Evolutionary conservation across 1,140 invertebrate genomes (phyloP).

Genomic region (Drosophila carrolli): DNA sequence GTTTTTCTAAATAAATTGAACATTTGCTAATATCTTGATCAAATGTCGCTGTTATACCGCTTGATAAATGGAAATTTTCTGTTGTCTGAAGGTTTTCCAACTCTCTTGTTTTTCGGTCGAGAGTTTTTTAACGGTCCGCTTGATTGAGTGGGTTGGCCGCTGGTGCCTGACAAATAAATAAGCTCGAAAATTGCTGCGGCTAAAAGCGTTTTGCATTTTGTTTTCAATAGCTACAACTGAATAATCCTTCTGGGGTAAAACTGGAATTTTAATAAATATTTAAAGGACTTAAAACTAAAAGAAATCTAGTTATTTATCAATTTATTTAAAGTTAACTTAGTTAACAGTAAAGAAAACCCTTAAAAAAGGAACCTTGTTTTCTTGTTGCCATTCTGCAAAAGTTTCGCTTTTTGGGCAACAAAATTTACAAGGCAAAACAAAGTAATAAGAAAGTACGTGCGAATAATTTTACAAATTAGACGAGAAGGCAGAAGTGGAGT

Average conservation of each 20-base stretch:
- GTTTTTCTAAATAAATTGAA: conserved; percentile 75
- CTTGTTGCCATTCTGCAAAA: conserved; percentile 18
- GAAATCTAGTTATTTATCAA: no score
- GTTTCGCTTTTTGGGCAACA: conserved; percentile 28
- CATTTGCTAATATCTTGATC: conserved; percentile 76
- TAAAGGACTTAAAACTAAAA: no score
- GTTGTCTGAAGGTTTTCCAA: conserved; percentile 33
- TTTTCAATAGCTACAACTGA: neutral
- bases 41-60: conserved; percentile 57
- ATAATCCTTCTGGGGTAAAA: neutral
- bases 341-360: no score
- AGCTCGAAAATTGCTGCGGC: conserved; percentile 3
- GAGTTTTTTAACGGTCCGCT: conserved; percentile 22
- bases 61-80: conserved; percentile 64
- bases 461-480: conserved; percentile 74
- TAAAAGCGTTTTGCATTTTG: neutral
- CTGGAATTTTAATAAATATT: neutral
- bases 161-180: conserved; percentile 24
- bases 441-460: conserved; percentile 76
- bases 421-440: conserved; percentile 60
- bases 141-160: conserved; percentile 19
- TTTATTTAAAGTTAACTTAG: no score
- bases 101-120: conserved; percentile 26
- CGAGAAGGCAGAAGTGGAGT: conserved; percentile 5
- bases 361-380: neutral